Base-by-base conservation (phyloP, 2,888 invertebrate genomes). In the Volucella inflata region DNA sequence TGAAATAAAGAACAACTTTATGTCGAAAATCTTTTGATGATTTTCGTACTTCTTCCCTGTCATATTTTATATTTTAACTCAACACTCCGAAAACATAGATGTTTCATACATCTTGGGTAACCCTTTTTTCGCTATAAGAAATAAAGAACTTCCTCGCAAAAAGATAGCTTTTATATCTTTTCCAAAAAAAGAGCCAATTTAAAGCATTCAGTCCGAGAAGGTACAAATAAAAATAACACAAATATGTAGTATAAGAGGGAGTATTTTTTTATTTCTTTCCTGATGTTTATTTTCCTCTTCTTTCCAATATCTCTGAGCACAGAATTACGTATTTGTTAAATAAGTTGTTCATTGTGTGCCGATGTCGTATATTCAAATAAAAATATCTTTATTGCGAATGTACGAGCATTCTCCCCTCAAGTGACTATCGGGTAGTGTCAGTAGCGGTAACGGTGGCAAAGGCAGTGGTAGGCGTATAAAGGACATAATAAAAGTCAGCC, bases 331-430 rank as follows among this genome's bases (percentile, higher is more conserved):
- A 77, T 85, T 85, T 85, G 85, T 72, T 85, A 85, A 85, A 80
- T 85, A 85, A 85, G 85, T 85, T 77, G 80, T 85, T 85, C 85
- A 64, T 62, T 79, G 85, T 76, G 80, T 80, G 76, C 55, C 80
- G 62, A 76, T 76, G 85, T 80, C 85, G 85, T 85, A 85, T 85
- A 85, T 85, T 85, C 85, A 85, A 85, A 85, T 85, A 85, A 85
- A 85, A 85, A 85, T 81, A 80, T 85, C 85, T 85, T 85, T 80
- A 85, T 85, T 80, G 80, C 76, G 85, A 72, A 85, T 80, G 76
- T 80, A 81, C 72, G 30, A 30, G 6, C 30, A 30, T 72, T 76
- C 72, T 44, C 76, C 85, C 76, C 57, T 57, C 30, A 30, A 57
- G 74, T 70, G 83, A 72, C 57, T 81, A 81, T 74, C 55, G 44